Conservation (phyloP, 2,113 vertebrate genomes). For the Heterochromis multidens region DNA sequence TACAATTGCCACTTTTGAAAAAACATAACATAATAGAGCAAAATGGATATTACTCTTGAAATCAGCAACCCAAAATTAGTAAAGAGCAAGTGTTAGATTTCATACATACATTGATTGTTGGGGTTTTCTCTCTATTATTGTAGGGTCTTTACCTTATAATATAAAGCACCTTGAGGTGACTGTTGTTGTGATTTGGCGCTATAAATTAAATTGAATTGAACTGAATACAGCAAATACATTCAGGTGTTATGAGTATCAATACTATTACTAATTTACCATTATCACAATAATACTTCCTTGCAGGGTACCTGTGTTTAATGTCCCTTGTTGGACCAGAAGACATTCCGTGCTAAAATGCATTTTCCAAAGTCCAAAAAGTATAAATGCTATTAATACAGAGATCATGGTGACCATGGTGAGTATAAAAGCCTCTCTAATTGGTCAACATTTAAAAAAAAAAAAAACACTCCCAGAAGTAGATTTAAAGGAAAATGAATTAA, state of each 20-base stretch:
- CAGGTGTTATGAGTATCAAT: not conserved
- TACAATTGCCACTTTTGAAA: too few relatives aligned
- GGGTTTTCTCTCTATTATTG: too few relatives aligned
- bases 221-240: too few relatives aligned
- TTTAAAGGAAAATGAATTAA: not conserved
- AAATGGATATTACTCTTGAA: too few relatives aligned
- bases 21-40: too few relatives aligned
- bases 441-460: not conserved
- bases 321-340: not conserved
- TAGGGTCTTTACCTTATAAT: too few relatives aligned
- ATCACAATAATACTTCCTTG: not conserved
- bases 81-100: too few relatives aligned
- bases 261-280: constrained; percentile 34
- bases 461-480: not conserved
- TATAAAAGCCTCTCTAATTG: not conserved
- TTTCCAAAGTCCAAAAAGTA: not conserved
- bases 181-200: too few relatives aligned
- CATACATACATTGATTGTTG: too few relatives aligned
- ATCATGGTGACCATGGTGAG: not conserved
- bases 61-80: too few relatives aligned
- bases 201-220: too few relatives aligned
- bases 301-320: not conserved
- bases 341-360: not conserved
- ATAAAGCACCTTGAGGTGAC: too few relatives aligned
- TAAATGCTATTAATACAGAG: not conserved